phyloP scores from a whole-genome alignment of 2,888 invertebrate species.

The Phalangium opilio region DNA sequence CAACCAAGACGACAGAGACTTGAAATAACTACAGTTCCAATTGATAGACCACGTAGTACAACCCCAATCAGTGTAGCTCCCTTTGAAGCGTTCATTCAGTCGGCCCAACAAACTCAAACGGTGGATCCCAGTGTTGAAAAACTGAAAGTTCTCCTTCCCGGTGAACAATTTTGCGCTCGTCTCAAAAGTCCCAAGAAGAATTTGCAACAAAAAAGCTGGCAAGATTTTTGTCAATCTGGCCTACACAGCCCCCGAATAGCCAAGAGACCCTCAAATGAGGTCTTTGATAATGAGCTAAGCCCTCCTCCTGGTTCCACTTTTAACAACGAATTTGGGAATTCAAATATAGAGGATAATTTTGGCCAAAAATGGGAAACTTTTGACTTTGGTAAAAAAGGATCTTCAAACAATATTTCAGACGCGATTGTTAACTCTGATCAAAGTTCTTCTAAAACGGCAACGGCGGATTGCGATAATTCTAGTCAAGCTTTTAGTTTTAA shows the following conservation, averaged over 20 bases:
- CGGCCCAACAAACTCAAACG: slow-evolving; percentile 21
- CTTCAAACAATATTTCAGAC: no score
- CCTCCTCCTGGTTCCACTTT: no score
- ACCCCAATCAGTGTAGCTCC: slow-evolving; percentile 55
- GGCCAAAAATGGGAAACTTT: no score
- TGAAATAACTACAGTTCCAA: slow-evolving; percentile 33
- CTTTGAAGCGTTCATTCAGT: slow-evolving; percentile 50
- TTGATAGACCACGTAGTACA: slow-evolving; percentile 55
- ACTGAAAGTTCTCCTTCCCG: slow-evolving; percentile 51
- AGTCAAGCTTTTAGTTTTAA: no score
- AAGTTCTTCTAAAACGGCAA: no score
- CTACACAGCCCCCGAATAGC: slow-evolving; percentile 34
- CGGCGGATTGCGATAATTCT: no score
- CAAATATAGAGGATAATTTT: no score
- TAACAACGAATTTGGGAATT: no score
- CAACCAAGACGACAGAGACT: slow-evolving; percentile 17
- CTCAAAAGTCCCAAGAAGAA: slow-evolving; percentile 18
- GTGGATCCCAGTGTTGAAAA: slow-evolving; percentile 36
- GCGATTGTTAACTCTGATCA: no score
- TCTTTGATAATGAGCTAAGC: no score
- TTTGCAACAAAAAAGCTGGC: slow-evolving; percentile 29
- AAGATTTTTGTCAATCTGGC: slow-evolving; percentile 35
- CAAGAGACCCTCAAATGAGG: no score
- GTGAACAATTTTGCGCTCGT: slow-evolving; percentile 36
- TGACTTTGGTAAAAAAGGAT: no score